Base-by-base conservation (phyloP, 2,888 invertebrate species). In the Clunio marinus region DNA sequence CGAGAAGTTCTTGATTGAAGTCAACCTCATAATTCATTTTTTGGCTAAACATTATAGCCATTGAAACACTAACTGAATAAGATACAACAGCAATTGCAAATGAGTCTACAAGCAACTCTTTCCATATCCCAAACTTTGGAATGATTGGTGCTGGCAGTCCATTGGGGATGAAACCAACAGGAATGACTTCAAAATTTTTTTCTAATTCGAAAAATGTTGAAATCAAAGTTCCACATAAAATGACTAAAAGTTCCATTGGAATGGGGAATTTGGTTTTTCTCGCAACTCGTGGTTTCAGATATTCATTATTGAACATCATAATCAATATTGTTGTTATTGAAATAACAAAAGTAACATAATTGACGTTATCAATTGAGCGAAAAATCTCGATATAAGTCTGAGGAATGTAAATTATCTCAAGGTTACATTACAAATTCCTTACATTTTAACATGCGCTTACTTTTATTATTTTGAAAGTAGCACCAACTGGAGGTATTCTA, bases 231-330 rank as follows among this genome's bases (percentile, higher is more conserved):
- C 89, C 90, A 1, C 83, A 73, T 1, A 88, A 81, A 0, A 95
- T 90, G 0, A 87, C 86, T 2, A 93, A 78, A 72, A 94, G 80
- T 78, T 95, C 94, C 73, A 93, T 88, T 1, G 94, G 94, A 67
- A 94, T 82, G 0, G 93, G 93, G 72, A 93, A 83, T 8, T 82
- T 81, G 45, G 86, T 84, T 62, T 82, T 79, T 75, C 87, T 88
- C 65, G 84, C 81, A 5, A 88, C 76, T 77, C 81, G 81, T 0
- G 86, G 86, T 88, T 89, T 76, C n/a, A 80, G 80, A 71, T 74
- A 57, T 15, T 57, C 57, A n/a, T 57, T 57, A 7, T 24, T 57
- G 5, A 20, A 8, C 13, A 25, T 3, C 7, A 59, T 22, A 60
- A 68, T 8, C 3, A 37, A 13, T 4, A 35, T 28, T 17, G 24